Evolutionary conservation across 2,113 vertebrate species (phyloP), one percentile per base, ranked within the genome.

Genomic region (Antidorcas marsupialis): DNA sequence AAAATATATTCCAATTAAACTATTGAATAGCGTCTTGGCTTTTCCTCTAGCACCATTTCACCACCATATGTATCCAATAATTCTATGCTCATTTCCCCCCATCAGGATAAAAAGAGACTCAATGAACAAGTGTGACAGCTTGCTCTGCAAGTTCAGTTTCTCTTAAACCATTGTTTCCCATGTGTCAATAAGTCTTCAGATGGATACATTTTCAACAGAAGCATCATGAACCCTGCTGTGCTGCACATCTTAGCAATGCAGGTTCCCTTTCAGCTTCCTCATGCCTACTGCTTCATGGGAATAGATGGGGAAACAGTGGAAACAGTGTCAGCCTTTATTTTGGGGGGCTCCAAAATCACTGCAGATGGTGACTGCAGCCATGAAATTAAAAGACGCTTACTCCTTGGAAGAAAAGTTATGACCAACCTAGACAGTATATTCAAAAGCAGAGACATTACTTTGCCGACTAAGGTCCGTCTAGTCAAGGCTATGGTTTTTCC

Each of bases 51-150:
- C 96, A 89, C 98, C 94, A 96, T 98, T 98, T 99, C 98, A 94
- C 96, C 98, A 98, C 98, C 99, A 99, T 99, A 98, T 99, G 99
- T 97, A 98, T 99, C 99, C 98, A 99, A 99, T 99, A 99, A 99
- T 98, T 97, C 94, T 91, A 86, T 97, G 43, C 53, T 96, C 53
- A 39, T 98, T 98, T 98, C 91, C 60, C 91, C 17, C 28, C 45
- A 62, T 97, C 93, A 71, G 55, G 79, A 94, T 39, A 97, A 90
- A 97, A 95, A 4, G 96, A 89, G 79, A 93, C 84, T 96, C 96
- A 96, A 85, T 94, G 78, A 94, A 57, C 53, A 67, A 67, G 67
- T 36, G 93, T 99, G 98, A 99, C 98, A 98, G 99, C 98, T 98
- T 99, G 95, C 98, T 99, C 55, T 36, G 64, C 97, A 97, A 98